Evolutionary conservation across 2,888 invertebrate species (phyloP).

Genomic region (Drosophila parthenogenetica): DNA sequence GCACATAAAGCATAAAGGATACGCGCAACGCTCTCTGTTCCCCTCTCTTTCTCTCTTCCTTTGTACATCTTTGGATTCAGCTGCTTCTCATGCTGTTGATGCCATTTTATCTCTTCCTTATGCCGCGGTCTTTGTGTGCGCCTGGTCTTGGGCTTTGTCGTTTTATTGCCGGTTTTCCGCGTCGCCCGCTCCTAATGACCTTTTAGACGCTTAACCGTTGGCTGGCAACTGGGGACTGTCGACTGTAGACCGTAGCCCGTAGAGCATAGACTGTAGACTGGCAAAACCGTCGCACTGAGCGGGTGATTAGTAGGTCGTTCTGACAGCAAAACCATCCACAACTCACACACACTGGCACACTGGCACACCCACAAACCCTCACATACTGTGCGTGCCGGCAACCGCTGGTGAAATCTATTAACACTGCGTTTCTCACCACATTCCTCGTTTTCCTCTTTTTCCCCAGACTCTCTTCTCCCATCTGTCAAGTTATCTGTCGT

Average conservation of each 20-base stretch:
- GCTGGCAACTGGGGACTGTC: constrained; percentile 30
- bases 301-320: constrained; percentile 65
- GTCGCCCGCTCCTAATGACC: constrained; percentile 72
- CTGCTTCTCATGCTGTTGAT: constrained; percentile 25
- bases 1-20: constrained; percentile 75
- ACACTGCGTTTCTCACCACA: constrained; percentile 56
- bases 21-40: constrained; percentile 54
- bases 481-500: constrained; percentile 17
- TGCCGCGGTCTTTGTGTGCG: constrained; percentile 61
- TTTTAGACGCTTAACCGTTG: constrained; percentile 44
- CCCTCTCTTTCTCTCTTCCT: background rate
- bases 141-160: constrained; percentile 39
- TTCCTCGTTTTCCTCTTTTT: constrained; percentile 23
- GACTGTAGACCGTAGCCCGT: background rate
- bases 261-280: constrained; percentile 4
- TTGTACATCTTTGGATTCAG: background rate
- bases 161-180: constrained; percentile 54
- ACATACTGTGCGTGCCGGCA: constrained; percentile 34
- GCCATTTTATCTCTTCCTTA: constrained; percentile 74
- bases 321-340: constrained; percentile 13
- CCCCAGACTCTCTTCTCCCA: background rate
- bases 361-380: background rate
- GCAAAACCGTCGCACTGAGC: constrained; percentile 42
- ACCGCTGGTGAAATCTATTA: constrained; percentile 61
- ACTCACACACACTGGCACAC: constrained; percentile 2